Base-by-base conservation (phyloP, 2,113 vertebrate genomes). In the Indicator maculatus region DNA sequence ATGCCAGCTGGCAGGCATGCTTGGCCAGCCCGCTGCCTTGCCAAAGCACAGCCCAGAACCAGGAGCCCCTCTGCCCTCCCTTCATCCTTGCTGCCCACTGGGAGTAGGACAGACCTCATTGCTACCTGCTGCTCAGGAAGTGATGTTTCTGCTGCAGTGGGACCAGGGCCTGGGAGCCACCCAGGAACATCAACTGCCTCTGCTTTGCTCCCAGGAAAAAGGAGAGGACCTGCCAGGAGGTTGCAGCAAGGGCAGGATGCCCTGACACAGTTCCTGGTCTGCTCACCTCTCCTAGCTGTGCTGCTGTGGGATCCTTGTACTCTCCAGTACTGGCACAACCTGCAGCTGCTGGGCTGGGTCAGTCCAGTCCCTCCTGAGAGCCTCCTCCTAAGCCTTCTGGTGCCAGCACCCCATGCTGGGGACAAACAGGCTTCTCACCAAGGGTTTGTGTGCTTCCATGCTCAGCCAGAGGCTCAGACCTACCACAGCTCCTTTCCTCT, bases 1-100 rank as follows among this genome's bases (percentile, higher is more conserved):
- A 1, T 96, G 95, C 74, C 92, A 94, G 86, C 93, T 96, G 94
- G 95, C 94, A 95, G 56, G 41, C 41, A 56, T 74, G 30, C 3
- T 5, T 86, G 69, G 80, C 83, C 45, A 77, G 80, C 45, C 65
- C 3, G 4, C 56, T 83, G 65, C 83, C 26, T 86, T 93, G 89
- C 83, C 76, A 90, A 93, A 60, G 73, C 41, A 2, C 63, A 79
- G 45, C 79, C 86, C 36, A 45, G 86, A 83, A 87, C 61, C 50
- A 58, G 75, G 55, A 95, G 69, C 41, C 85, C 38, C 27, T 87
- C 55, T 50, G 67, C 67, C 26, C 31, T 63, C 80, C 23, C 39
- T 80, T 76, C 15, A 10, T 14, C 24, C 41, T 74, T 27, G 33
- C 89, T 69, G 59, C 33, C n/a, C 1, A 0, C 64, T 56, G 31